phyloP scores from a whole-genome alignment of 1,140 invertebrate species.

The Procambarus clarkii region DNA sequence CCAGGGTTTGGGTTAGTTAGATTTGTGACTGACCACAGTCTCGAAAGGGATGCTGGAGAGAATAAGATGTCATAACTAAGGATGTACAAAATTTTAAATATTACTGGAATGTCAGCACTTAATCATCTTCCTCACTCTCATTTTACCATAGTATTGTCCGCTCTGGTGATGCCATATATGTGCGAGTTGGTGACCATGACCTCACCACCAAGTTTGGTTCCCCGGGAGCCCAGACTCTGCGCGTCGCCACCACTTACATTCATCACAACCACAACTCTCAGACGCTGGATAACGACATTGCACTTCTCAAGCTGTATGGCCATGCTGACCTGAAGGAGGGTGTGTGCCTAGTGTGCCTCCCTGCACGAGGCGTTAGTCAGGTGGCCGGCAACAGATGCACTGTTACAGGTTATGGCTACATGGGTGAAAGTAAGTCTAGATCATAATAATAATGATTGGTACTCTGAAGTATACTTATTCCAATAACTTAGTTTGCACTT shows the following conservation, averaged over 20 bases:
- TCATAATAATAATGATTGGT: no score
- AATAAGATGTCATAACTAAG: no score
- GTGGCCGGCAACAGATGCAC: conserved; percentile 91
- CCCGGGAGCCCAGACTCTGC: conserved; percentile 85
- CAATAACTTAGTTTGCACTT: no score
- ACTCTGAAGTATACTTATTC: no score
- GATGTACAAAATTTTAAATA: no score
- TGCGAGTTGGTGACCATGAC: conserved; percentile 95
- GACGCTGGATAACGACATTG: conserved; percentile 96
- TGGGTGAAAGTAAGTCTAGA: conserved; percentile 87
- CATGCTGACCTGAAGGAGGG: conserved; percentile 92
- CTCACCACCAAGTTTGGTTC: conserved; percentile 80
- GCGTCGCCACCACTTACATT: conserved; percentile 94
- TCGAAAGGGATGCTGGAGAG: no score
- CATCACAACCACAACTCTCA: conserved; percentile 98
- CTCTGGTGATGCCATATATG: conserved; percentile 92
- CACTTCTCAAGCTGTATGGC: conserved; percentile 91
- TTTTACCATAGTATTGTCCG: conserved; percentile 84
- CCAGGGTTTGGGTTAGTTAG: no score
- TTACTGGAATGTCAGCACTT: not conserved
- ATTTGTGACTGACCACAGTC: no score
- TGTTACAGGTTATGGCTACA: conserved; percentile 95
- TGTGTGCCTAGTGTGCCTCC: conserved; percentile 89
- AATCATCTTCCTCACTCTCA: conserved; percentile 54
- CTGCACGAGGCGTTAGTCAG: conserved; percentile 89